Base-by-base conservation (phyloP, 2,888 invertebrate species). In the Papilio gigon region DNA sequence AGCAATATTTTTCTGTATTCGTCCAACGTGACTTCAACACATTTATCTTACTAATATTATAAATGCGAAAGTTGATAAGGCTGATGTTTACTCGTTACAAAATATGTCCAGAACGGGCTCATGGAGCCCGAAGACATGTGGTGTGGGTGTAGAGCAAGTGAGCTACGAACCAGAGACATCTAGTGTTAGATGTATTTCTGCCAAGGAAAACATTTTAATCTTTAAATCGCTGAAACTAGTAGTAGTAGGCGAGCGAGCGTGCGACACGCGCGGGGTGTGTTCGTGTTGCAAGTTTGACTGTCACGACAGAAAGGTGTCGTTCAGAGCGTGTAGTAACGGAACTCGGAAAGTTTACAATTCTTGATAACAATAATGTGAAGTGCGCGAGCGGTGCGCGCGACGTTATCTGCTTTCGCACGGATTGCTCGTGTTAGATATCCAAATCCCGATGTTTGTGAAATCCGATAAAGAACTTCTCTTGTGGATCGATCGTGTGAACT, bases 401-500 rank as follows among this genome's bases (percentile, higher is more conserved):
- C 64, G 30, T 22, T 58, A 58, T 65, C 58, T 44, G 11, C 33
- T 33, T 58, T 44, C 66, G 30, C 59, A 25, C 30, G 60, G 60
- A 66, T 66, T 60, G 22, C 47, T 47, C n/a, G n/a, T 22, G n/a
- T n/a, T n/a, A 66, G 35, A 17, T 66, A 66, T 60, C 44, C 33
- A 20, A 17, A 65, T 59, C 59, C 35, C n/a, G n/a, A 40, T 58
- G 47, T 27, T 60, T 47, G 59, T 47, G 59, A 66, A 66, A 66
- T 60, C 35, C 22, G 66, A 60, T 66, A 60, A 66, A 47, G 25
- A 22, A 20, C 27, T 42, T 27, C 35, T 17, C 42, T 12, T 9
- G 33, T 42, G 35, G n/a, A 53, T 14, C 33, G 65, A 27, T 60
- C 66, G 60, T 66, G 66, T 44, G 66, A 66, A 60, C 14, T 53